Evolutionary conservation across 2,888 invertebrate species (phyloP), one percentile per base, ranked within the genome.

Genomic region (Operophtera brumata): DNA sequence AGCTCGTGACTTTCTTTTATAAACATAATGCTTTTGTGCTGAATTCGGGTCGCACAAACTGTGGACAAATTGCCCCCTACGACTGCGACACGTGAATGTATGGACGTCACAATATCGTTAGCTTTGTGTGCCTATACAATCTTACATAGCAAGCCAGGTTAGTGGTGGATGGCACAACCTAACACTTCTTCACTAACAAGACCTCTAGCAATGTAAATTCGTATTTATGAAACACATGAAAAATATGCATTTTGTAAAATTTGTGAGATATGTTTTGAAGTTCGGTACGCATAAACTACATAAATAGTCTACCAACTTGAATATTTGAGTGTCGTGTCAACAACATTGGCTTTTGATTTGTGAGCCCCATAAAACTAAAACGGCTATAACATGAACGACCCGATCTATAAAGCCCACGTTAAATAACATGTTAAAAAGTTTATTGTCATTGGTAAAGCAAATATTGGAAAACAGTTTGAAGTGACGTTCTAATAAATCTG

Each of bases 21-120:
- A n/a, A n/a, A n/a, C n/a, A n/a, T n/a, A n/a, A n/a, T n/a, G n/a
- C n/a, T n/a, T n/a, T n/a, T n/a, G 75, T 78, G 77, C 55, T 67
- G 34, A 61, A 69, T 77, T 75, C 70, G 52, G 64, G 39, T 49
- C 55, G 46, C 62, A 51, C 62, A 47, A 64, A 67, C 68, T 65
- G 63, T 61, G 50, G 59, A 66, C 64, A 71, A 70, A 72, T 72
- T 63, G 66, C 52, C 68, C 63, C 20, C 41, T 41, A 46, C 20
- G 59, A 65, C 70, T 71, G 68, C 71, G 66, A 70, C 66, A 64
- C 57, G 68, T 66, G 66, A 64, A 71, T 67, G 67, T 70, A 71
- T 69, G 52, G 61, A 60, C 59, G 69, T 64, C 64, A 59, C 57
- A 55, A 57, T 61, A 65, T 42, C 12, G 37, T 45, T 28, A n/a